Evolutionary conservation across 1,140 invertebrate species (phyloP).

Genomic region (Pachypeltis micranthus): DNA sequence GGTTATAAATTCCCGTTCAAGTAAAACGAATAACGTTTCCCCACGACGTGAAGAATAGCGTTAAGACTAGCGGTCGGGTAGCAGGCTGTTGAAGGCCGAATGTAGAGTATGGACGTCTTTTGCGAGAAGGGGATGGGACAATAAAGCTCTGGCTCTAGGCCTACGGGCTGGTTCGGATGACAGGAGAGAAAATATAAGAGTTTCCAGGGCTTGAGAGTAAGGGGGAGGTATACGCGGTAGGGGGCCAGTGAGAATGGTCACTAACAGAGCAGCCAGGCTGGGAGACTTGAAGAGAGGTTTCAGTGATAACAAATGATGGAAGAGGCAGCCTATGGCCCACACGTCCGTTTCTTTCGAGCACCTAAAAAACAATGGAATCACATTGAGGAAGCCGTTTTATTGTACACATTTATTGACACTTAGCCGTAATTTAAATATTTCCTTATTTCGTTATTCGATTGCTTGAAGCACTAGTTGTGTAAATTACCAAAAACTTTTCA

Average conservation of each 20-base stretch:
- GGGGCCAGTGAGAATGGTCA: not conserved
- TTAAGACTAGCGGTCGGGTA: too few relatives aligned
- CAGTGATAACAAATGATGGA: not conserved
- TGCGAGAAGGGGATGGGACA: not conserved
- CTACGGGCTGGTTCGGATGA: not conserved
- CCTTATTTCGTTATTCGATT: too few relatives aligned
- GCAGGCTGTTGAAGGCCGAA: not conserved
- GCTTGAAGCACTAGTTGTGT: too few relatives aligned
- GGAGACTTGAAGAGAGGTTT: not conserved
- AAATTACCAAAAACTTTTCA: too few relatives aligned
- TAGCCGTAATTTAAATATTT: too few relatives aligned
- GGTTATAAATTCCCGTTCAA: too few relatives aligned
- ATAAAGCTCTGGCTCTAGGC: not conserved
- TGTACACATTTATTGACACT: too few relatives aligned
- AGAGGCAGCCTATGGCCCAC: constrained; percentile 12
- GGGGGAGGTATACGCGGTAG: not conserved
- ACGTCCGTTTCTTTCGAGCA: constrained; percentile 5
- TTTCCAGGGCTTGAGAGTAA: not conserved
- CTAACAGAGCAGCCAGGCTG: not conserved
- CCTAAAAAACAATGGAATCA: not conserved
- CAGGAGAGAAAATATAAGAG: constrained; percentile 4
- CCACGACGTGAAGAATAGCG: too few relatives aligned
- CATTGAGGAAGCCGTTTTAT: not conserved
- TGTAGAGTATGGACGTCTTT: not conserved
- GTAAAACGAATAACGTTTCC: too few relatives aligned